phyloP scores from a whole-genome alignment of 2,113 vertebrate genomes.

The Ameiurus melas region DNA sequence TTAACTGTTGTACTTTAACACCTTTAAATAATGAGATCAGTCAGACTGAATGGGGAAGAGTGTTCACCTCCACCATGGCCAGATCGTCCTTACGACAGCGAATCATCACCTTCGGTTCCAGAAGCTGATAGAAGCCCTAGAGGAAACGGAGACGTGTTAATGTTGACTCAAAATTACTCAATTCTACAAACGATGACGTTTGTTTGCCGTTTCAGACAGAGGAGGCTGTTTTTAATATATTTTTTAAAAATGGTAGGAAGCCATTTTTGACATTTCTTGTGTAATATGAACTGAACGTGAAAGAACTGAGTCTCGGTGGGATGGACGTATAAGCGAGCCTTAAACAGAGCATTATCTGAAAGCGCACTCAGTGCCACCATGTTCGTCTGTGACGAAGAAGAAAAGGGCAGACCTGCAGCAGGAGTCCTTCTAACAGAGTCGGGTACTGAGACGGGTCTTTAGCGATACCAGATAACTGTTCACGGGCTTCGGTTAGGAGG shows the following conservation, averaged over 20 bases:
- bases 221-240: no score
- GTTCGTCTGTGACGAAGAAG: background rate
- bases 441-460: slow-evolving; percentile 84
- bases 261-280: background rate
- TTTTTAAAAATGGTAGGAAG: background rate
- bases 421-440: slow-evolving; percentile 85
- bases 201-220: no score
- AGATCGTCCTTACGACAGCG: slow-evolving; percentile 91
- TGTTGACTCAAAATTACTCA: background rate
- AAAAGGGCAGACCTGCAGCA: slow-evolving; percentile 81
- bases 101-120: slow-evolving; percentile 84
- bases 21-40: background rate
- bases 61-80: slow-evolving; percentile 82
- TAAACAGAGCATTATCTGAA: background rate
- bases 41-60: background rate
- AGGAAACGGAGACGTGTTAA: slow-evolving; percentile 16
- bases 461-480: slow-evolving; percentile 80
- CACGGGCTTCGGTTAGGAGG: slow-evolving; percentile 86
- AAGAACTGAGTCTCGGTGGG: background rate
- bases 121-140: slow-evolving; percentile 93
- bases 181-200: background rate
- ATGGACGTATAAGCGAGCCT: background rate
- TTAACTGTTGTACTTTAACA: no score
- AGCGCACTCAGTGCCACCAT: background rate
- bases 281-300: background rate